A percentile compares a stretch with the other conserved stretches of the same genome.
These are phyloP conservation scores for Cynoglossus semilaevis DNA, from an alignment of 2,113 vertebrate species.

Conservation along the genomic window DNA sequence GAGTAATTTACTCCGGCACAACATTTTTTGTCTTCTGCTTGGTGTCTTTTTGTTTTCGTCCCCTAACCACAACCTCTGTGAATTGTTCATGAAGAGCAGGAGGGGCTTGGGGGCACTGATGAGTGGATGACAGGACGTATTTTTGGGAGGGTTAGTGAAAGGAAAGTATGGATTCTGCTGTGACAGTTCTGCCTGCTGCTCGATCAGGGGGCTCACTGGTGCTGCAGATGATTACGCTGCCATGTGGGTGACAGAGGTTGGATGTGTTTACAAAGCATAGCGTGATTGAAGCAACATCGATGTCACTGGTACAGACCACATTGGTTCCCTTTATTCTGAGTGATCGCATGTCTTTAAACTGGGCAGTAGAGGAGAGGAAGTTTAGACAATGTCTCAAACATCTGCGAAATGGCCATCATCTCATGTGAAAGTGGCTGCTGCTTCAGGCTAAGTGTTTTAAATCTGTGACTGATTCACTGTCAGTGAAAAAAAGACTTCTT, in stretches of 20 bases:
- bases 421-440: slow-evolving; percentile 31
- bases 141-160: slow-evolving; percentile 10
- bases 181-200: slow-evolving; percentile 9
- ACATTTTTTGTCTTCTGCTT: slow-evolving; percentile 22
- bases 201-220: slow-evolving; percentile 16
- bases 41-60: slow-evolving; percentile 14
- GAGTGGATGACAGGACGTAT: slow-evolving; percentile 7
- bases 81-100: slow-evolving; percentile 15
- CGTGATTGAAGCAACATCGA: slow-evolving; percentile 1
- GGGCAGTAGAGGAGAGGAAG: background rate
- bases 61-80: slow-evolving; percentile 7
- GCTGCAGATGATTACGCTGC: slow-evolving; percentile 2
- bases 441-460: background rate
- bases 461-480: too few species aligned
- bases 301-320: background rate
- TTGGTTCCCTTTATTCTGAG: slow-evolving; percentile 6
- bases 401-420: slow-evolving; percentile 1
- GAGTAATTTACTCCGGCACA: slow-evolving; percentile 17
- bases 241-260: background rate
- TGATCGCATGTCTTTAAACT: slow-evolving; percentile 30
- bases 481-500: too few species aligned
- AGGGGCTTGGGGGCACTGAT: slow-evolving; percentile 8
- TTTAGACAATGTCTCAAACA: slow-evolving; percentile 8
- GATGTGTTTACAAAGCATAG: background rate
- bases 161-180: background rate